These are phyloP conservation scores for Setipinna tenuifilis DNA, from an alignment of 2,797 vertebrate genomes.

Conservation along the genomic window DNA sequence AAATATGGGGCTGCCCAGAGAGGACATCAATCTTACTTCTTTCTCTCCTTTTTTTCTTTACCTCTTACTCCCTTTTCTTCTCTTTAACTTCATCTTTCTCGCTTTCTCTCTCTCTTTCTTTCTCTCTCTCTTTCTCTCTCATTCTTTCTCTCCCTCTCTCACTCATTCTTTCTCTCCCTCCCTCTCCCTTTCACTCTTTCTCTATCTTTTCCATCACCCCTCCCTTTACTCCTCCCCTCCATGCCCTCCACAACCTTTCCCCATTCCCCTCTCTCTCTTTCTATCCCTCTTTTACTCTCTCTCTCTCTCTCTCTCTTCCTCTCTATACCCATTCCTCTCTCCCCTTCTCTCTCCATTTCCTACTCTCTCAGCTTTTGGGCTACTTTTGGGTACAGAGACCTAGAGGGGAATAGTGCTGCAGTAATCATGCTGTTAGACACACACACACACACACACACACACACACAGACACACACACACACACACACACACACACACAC, in stretches of 20 bases:
- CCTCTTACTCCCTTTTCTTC: background rate
- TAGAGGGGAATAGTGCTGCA: background rate
- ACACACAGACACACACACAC: too few species aligned
- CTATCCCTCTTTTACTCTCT: too few species aligned
- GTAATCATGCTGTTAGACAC: background rate
- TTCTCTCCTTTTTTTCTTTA: background rate
- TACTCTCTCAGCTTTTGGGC: background rate
- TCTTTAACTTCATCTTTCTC: background rate
- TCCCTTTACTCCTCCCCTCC: too few species aligned
- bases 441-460: too few species aligned
- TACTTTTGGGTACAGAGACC: background rate
- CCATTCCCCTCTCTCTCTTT: too few species aligned
- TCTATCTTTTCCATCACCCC: too few species aligned
- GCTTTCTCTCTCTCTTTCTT: background rate
- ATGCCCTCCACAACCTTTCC: too few species aligned
- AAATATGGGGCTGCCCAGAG: background rate
- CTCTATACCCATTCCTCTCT: background rate
- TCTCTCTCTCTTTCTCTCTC: background rate
- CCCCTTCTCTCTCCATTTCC: background rate
- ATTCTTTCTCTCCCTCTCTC: background rate
- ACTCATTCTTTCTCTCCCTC: background rate
- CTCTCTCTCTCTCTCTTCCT: background rate
- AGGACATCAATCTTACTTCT: slow-evolving; percentile 7
- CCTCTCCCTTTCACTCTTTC: background rate
- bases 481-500: too few species aligned